Percentiles rank a stretch among this genome's conserved stretches.
These are phyloP conservation scores for Sphaerodactylus townsendi DNA, from an alignment of 2,113 vertebrate species.

Conservation along the genomic window DNA sequence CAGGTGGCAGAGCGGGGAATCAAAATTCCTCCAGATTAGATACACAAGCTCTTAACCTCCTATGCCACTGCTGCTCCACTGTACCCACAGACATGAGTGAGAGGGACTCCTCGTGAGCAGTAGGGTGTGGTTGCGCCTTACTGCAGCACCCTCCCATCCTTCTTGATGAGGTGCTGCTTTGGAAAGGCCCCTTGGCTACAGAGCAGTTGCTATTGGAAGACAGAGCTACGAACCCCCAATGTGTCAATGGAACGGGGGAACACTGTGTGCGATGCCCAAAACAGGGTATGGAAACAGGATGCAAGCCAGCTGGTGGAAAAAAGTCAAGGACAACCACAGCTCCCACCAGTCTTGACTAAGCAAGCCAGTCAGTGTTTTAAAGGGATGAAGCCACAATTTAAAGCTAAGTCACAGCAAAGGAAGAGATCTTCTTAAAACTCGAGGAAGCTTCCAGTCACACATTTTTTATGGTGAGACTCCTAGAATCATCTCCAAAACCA, in stretches of 20 bases:
- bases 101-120: too few relatives aligned
- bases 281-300: neutral
- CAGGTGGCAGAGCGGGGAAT: too few relatives aligned
- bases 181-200: too few relatives aligned
- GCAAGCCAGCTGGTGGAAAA: too few relatives aligned
- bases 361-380: neutral
- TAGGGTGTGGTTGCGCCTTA: neutral
- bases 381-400: neutral
- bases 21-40: too few relatives aligned
- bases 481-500: neutral
- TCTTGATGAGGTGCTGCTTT: neutral
- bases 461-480: neutral
- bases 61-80: too few relatives aligned
- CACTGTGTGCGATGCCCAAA: neutral
- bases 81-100: too few relatives aligned
- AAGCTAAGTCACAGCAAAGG: neutral
- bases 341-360: too few relatives aligned
- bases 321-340: too few relatives aligned
- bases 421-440: neutral
- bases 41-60: too few relatives aligned
- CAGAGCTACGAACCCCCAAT: neutral
- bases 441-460: neutral
- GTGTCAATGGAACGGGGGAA: neutral
- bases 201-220: neutral
- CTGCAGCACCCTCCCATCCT: neutral